Evolutionary conservation across 2,888 invertebrate species (phyloP).

Genomic region (Melangyna quadrimaculata): DNA sequence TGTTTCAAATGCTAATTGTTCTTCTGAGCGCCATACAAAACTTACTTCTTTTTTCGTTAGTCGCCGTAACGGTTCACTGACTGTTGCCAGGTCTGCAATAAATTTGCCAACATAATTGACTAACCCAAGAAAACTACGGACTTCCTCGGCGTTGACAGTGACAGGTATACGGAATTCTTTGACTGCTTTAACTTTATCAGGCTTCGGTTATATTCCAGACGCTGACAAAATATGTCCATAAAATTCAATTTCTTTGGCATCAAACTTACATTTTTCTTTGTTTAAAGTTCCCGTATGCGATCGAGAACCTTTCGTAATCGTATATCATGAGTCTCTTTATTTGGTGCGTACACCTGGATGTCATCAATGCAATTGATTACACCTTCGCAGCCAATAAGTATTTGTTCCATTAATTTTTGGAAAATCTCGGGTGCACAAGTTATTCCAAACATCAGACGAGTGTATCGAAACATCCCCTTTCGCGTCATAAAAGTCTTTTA

Average conservation of each 20-base stretch:
- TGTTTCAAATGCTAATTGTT: slow-evolving; percentile 74
- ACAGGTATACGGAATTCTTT: slow-evolving; percentile 6
- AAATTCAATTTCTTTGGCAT: no score
- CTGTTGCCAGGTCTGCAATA: slow-evolving; percentile 63
- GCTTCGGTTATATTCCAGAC: slow-evolving; percentile 73
- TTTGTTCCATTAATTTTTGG: no score
- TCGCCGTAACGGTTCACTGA: slow-evolving; percentile 40
- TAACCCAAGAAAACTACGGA: slow-evolving; percentile 71
- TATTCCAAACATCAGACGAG: slow-evolving; percentile 73
- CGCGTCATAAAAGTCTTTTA: slow-evolving; percentile 9
- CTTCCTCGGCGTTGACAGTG: not conserved
- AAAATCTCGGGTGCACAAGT: slow-evolving; percentile 79
- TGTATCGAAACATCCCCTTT: slow-evolving; percentile 75
- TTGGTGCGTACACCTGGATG: slow-evolving; percentile 74
- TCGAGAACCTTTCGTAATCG: not conserved
- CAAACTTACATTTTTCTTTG: no score
- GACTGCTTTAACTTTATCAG: not conserved
- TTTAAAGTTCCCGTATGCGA: not conserved
- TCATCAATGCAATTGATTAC: slow-evolving; percentile 78
- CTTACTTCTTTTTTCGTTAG: slow-evolving; percentile 67
- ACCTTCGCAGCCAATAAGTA: slow-evolving; percentile 77
- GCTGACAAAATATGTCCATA: no score
- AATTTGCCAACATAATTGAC: slow-evolving; percentile 76
- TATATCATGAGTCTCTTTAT: not conserved
- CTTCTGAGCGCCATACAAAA: slow-evolving; percentile 74